These are phyloP conservation scores for Mantis religiosa DNA, from an alignment of 2,888 invertebrate species.

Conservation along the genomic window DNA sequence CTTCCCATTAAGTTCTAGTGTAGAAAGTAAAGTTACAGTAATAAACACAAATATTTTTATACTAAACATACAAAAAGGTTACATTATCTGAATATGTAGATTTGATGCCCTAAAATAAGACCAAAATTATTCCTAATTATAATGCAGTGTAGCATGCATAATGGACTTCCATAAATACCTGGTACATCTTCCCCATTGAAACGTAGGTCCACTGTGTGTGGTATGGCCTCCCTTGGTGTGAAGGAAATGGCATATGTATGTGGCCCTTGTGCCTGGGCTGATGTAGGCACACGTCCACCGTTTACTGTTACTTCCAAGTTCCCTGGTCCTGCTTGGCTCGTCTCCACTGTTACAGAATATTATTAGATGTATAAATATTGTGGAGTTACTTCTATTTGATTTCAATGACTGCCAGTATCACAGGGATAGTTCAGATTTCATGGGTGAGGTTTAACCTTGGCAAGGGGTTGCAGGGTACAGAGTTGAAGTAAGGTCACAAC, in stretches of 20 bases:
- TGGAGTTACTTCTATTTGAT: too few species aligned
- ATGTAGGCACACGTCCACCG: constrained; percentile 93
- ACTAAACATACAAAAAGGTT: too few species aligned
- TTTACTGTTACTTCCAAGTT: constrained; percentile 98
- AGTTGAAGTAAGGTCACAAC: too few species aligned
- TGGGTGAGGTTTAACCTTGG: too few species aligned
- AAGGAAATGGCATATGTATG: constrained; percentile 96
- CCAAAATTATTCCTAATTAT: not conserved
- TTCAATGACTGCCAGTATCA: too few species aligned
- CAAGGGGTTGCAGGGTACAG: too few species aligned
- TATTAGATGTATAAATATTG: too few species aligned
- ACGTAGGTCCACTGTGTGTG: constrained; percentile 89
- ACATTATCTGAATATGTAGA: too few species aligned
- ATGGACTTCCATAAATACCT: constrained; percentile 49
- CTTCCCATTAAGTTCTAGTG: too few species aligned
- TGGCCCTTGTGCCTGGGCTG: constrained; percentile 93
- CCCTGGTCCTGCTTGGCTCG: constrained; percentile 96
- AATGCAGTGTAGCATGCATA: not conserved
- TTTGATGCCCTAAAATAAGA: not conserved
- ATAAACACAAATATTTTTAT: not conserved
- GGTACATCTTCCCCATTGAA: constrained; percentile 97
- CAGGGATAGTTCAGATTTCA: too few species aligned
- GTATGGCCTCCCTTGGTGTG: constrained; percentile 84
- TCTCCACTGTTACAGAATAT: constrained; percentile 69
- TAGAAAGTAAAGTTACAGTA: too few species aligned